phyloP scores from a whole-genome alignment of 2,888 invertebrate genomes.

The Oithona nana region DNA sequence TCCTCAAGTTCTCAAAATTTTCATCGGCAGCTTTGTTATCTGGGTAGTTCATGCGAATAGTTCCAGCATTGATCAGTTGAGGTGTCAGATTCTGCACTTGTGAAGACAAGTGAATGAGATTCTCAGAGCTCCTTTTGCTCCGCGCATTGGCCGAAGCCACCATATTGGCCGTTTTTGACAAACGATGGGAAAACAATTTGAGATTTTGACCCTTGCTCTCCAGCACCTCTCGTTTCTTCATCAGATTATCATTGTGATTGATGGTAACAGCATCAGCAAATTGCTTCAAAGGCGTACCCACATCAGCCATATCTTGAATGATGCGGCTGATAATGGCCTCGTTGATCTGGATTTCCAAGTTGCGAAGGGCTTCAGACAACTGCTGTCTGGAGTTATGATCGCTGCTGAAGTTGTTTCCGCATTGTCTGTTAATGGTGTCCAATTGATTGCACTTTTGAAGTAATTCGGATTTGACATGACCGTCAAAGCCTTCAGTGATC shows the following conservation, averaged over 20 bases:
- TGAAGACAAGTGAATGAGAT: neutral
- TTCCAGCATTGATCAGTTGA: slow-evolving; percentile 79
- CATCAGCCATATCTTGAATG: slow-evolving; percentile 95
- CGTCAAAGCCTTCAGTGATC: slow-evolving; percentile 1
- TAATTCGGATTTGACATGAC: neutral
- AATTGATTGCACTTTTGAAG: neutral
- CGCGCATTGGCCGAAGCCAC: slow-evolving; percentile 83
- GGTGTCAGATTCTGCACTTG: slow-evolving; percentile 84
- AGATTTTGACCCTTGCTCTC: slow-evolving; percentile 64
- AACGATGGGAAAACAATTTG: slow-evolving; percentile 62
- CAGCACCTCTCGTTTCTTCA: slow-evolving; percentile 40
- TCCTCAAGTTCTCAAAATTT: slow-evolving; percentile 82
- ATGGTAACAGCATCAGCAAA: slow-evolving; percentile 80
- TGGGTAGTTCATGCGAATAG: slow-evolving; percentile 21
- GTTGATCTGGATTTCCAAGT: slow-evolving; percentile 1
- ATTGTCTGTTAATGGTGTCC: neutral
- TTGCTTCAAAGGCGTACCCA: slow-evolving; percentile 80
- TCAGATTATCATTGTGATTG: slow-evolving; percentile 28
- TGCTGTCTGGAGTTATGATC: neutral
- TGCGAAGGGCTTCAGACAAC: neutral
- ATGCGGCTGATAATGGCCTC: slow-evolving; percentile 74
- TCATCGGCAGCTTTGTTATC: slow-evolving; percentile 63
- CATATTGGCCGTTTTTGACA: slow-evolving; percentile 72
- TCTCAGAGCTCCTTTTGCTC: slow-evolving; percentile 31
- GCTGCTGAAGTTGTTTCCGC: neutral